Base-by-base conservation (phyloP, 2,888 invertebrate species). In the Altica lythri region DNA sequence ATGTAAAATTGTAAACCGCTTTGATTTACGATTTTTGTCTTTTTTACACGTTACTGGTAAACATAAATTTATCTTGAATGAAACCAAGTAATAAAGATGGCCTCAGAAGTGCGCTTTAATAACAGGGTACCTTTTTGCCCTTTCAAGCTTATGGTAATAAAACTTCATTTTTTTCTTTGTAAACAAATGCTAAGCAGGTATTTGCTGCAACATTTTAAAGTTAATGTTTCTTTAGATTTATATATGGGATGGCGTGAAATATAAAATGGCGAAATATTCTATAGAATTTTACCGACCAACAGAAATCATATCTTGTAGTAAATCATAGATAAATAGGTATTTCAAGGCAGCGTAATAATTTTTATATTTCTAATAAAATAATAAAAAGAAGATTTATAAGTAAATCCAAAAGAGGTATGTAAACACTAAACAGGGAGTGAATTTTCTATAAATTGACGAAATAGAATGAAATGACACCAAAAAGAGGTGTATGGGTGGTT, bases 31-130 rank as follows among this genome's bases (percentile, higher is more conserved):
- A 55, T 54, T 55, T 61, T 54, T 60, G 52, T 56, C 55, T 48
- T 59, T 60, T 60, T 57, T 62, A 40, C 57, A 64, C 60, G 57
- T 64, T 59, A 47, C 58, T 59, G 59, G 60, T 61, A 62, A 64
- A 62, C 57, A 61, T 64, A 64, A 64, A 64, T 62, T 56, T 49
- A 59, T 59, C 46, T 57, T 64, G 61, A 64, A 63, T 61, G 59
- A 58, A 60, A 55, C 45, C 60, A 57, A 37, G 51, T 52, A 60
- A 50, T 55, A 62, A 57, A 60, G 38, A 59, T 49, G 49, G 43
- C 48, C 40, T 55, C 43, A 55, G 29, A 35, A n/a, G n/a, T n/a
- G n/a, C n/a, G 35, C 35, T 35, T 14, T 35, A 47, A 49, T 49
- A 40, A 49, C 38, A 13, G 22, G 17, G 32, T 42, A 42, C 49